These are phyloP conservation scores for Melangyna quadrimaculata DNA, from an alignment of 2,888 invertebrate species.

Conservation along the genomic window DNA sequence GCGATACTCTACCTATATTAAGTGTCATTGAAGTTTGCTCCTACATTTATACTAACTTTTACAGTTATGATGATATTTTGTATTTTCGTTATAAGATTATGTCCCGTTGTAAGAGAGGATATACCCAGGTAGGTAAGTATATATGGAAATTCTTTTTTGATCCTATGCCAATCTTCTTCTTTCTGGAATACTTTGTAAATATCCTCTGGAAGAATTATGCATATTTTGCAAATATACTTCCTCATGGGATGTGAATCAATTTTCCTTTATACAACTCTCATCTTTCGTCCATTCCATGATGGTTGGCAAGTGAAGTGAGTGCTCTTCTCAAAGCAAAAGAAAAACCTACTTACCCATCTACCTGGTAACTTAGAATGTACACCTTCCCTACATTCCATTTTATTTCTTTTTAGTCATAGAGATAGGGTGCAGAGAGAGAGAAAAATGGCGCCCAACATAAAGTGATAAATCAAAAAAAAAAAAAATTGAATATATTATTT, in stretches of 20 bases:
- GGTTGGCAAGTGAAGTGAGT: not conserved
- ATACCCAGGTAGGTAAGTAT: no score
- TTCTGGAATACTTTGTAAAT: conserved; percentile 41
- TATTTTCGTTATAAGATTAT: not conserved
- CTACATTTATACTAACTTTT: not conserved
- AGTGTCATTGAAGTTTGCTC: not conserved
- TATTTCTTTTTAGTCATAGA: not conserved
- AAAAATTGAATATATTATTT: conserved; percentile 61
- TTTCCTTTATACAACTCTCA: conserved; percentile 22
- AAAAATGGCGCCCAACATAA: conserved; percentile 52
- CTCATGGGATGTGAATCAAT: conserved; percentile 61
- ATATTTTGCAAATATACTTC: conserved; percentile 69
- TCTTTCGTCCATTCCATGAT: not conserved
- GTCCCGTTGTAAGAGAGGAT: not conserved
- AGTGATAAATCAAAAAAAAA: conserved; percentile 57
- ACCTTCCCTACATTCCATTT: not conserved
- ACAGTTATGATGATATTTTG: not conserved
- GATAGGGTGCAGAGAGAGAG: not conserved
- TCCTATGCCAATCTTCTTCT: conserved; percentile 17
- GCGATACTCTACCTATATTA: not conserved
- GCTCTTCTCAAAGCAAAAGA: conserved; percentile 10
- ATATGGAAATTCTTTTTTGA: not conserved
- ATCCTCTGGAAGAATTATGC: conserved; percentile 59
- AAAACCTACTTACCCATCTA: conserved; percentile 9
- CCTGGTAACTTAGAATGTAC: not conserved